Evolutionary conservation across 2,888 invertebrate genomes (phyloP), one percentile per base, ranked within the genome.

Genomic region (Chrysomela aeneicollis): DNA sequence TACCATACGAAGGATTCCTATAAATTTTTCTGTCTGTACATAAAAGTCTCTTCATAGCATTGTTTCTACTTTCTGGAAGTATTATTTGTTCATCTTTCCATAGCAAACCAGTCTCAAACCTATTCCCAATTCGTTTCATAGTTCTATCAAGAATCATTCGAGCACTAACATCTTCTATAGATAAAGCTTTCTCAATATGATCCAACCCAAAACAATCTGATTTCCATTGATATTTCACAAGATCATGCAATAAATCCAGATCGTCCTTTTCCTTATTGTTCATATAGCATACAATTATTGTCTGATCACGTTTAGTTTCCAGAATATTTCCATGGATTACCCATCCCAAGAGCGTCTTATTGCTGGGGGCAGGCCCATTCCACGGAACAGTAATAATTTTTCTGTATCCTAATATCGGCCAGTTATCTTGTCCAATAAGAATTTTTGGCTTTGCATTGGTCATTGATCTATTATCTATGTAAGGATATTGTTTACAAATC

Each of bases 1-100:
- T 42, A 10, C 26, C 26, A 22, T 19, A 55, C 37, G 30, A 22
- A 35, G 55, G 26, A 26, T 62, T 47, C 32, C 32, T 54, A 17
- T 55, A 46, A 47, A 57, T 62, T 30, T 49, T 62, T 50, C 37
- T 55, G 55, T 62, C 62, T 15, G 50, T 57, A 8, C 32, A n/a
- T 0, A 18, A 15, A 2, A 55, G 55, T 57, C 62, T 54, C 30
- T n/a, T 42, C 5, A 49, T n/a, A 2, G 62, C 62, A 21, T 18
- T 57, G 10, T 47, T 21, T 35, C 50, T 63, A 18, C 63, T 63
- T 12, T 63, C 57, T 21, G 63, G 63, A 47, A 57, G 17, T 15
- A 26, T 17, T n/a, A 37, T 12, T 10, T 63, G 19, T 15, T 17
- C 50, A 21, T 51, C 10, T 37, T 17, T 55, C 63, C 51, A 58